Percentiles rank a stretch among this genome's conserved stretches.
These are phyloP conservation scores for Hypothenemus hampei DNA, from an alignment of 1,140 invertebrate species.

Conservation along the genomic window DNA sequence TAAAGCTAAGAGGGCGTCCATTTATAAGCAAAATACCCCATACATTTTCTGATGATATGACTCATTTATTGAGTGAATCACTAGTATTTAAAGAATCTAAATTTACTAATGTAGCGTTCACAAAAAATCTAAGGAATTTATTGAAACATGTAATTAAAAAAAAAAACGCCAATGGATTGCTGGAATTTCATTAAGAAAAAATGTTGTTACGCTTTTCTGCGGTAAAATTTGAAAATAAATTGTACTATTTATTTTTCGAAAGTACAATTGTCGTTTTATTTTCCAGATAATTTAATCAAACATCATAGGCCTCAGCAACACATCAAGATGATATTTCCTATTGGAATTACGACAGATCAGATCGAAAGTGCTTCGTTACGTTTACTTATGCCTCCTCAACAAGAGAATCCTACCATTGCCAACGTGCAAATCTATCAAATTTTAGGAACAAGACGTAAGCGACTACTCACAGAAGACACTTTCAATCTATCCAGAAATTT, in stretches of 20 bases:
- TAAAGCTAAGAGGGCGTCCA: no score
- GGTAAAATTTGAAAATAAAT: background rate
- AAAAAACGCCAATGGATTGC: constrained; percentile 4
- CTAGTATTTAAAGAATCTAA: no score
- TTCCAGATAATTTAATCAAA: constrained; percentile 33
- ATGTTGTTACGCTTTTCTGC: background rate
- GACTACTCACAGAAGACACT: constrained; percentile 32
- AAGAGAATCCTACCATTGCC: constrained; percentile 20
- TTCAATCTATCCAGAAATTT: constrained; percentile 34
- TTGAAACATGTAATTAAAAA: background rate
- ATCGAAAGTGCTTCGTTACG: constrained; percentile 39
- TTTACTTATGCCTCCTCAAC: constrained; percentile 34
- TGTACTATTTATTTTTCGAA: no score
- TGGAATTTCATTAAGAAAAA: constrained; percentile 6
- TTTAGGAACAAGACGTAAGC: constrained; percentile 31
- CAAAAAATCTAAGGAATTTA: constrained; percentile 6
- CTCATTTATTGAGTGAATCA: no score
- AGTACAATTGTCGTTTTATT: constrained; percentile 15
- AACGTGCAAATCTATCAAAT: constrained; percentile 37
- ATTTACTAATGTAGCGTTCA: constrained; percentile 2
- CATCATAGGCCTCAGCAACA: background rate
- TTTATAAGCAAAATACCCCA: no score
- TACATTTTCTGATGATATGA: no score
- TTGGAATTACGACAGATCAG: constrained; percentile 22
- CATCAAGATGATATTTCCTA: constrained; percentile 32